Conservation (phyloP, 2,797 vertebrate species). For the Agapornis canus region DNA sequence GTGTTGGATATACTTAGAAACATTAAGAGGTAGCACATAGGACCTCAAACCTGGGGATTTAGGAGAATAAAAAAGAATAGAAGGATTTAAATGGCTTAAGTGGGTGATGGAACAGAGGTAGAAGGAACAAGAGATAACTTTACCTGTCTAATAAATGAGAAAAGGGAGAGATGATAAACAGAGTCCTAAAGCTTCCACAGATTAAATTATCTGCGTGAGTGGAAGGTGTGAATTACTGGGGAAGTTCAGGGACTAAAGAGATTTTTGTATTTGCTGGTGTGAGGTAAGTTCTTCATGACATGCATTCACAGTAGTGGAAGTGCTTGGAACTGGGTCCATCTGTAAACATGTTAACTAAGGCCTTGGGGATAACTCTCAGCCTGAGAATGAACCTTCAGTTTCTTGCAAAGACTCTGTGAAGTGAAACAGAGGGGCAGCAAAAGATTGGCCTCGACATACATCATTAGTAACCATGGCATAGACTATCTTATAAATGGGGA, state of each 20-base stretch:
- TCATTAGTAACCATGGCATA: not conserved
- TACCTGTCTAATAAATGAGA: not conserved
- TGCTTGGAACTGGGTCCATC: not conserved
- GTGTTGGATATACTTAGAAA: not conserved
- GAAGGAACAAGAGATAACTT: conserved; percentile 38
- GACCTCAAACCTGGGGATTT: conserved; percentile 1
- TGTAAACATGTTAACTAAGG: not conserved
- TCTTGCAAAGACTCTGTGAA: not conserved
- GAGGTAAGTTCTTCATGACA: not conserved
- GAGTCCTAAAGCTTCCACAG: conserved; percentile 8
- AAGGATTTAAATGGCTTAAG: conserved; percentile 40
- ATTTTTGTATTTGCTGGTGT: conserved; percentile 11
- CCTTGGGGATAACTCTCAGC: not conserved
- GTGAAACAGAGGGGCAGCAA: not conserved
- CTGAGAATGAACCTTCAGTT: not conserved
- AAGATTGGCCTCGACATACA: not conserved
- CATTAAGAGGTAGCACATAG: not conserved
- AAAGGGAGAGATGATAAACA: conserved; percentile 3
- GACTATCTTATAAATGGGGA: not conserved
- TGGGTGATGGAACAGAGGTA: not conserved
- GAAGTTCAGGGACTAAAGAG: not conserved
- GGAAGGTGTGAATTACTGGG: conserved; percentile 37
- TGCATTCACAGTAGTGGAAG: not conserved
- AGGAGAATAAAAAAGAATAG: not conserved
- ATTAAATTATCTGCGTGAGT: conserved; percentile 28